Conservation (phyloP, 2,888 invertebrate species). For the Sinotaia quadrata region DNA sequence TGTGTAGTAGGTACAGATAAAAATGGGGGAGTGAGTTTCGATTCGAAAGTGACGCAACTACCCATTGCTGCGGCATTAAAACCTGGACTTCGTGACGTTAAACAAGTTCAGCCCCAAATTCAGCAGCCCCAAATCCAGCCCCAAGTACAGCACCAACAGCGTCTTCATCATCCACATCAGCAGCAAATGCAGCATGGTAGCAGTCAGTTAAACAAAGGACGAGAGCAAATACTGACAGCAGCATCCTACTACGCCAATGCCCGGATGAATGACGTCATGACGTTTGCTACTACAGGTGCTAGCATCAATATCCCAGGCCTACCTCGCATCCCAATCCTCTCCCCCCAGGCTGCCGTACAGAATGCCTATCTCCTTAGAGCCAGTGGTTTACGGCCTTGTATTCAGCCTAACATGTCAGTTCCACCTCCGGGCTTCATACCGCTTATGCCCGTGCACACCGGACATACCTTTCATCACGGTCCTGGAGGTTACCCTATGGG, state of each 20-base stretch:
- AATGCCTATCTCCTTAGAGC: conserved; percentile 25
- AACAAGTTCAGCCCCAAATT: neutral
- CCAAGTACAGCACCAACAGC: conserved; percentile 4
- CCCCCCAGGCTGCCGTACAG: conserved; percentile 26
- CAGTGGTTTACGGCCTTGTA: conserved; percentile 23
- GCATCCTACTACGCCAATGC: conserved; percentile 26
- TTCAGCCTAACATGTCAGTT: conserved; percentile 28
- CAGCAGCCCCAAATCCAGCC: neutral
- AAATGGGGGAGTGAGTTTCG: neutral
- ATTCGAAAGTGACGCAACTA: neutral
- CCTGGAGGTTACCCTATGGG: conserved; percentile 21
- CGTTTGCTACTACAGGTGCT: conserved; percentile 22
- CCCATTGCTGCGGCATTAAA: no score
- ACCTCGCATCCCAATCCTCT: conserved; percentile 25
- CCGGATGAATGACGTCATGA: conserved; percentile 26
- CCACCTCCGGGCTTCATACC: conserved; percentile 29
- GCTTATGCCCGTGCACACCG: conserved; percentile 26
- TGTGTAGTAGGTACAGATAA: neutral
- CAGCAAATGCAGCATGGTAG: neutral
- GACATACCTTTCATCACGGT: conserved; percentile 24
- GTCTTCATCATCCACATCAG: conserved; percentile 10
- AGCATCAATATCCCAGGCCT: conserved; percentile 29
- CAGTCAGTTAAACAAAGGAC: conserved; percentile 14
- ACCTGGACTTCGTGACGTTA: neutral
- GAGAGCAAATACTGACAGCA: conserved; percentile 24